Conservation (phyloP, 2,797 vertebrate species). For the Gallirallus australis region DNA sequence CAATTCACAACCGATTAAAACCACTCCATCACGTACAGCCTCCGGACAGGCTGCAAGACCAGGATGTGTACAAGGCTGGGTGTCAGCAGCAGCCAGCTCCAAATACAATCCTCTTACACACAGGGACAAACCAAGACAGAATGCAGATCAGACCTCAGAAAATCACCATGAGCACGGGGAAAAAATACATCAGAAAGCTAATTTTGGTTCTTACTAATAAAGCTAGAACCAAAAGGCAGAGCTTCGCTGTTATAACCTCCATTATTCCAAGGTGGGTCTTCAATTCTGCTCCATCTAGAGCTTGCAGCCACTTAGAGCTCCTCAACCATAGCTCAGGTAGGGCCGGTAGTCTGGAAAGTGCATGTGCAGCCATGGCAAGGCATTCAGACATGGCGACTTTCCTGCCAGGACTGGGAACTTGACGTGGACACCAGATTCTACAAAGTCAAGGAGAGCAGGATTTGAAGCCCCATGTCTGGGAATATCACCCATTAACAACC, state of each 20-base stretch:
- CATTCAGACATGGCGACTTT: fast-evolving
- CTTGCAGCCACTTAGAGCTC: neutral
- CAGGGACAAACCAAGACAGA: neutral
- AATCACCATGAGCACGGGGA: neutral
- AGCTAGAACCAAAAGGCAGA: neutral
- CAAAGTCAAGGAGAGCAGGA: neutral
- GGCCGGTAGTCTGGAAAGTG: fast-evolving
- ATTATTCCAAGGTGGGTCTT: neutral
- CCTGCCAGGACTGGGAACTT: fast-evolving
- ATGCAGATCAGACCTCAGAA: neutral
- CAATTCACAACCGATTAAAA: neutral
- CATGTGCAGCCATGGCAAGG: fast-evolving
- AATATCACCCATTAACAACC: neutral
- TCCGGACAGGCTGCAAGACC: neutral
- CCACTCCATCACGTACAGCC: neutral
- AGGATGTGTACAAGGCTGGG: fast-evolving
- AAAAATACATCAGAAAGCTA: conserved; percentile 8
- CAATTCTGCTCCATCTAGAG: neutral
- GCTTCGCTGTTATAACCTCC: neutral
- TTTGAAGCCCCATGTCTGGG: neutral
- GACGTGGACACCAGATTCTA: neutral
- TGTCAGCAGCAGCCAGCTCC: neutral
- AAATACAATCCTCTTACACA: neutral
- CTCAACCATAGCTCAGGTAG: neutral
- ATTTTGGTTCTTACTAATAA: neutral